Evolutionary conservation across 2,888 invertebrate species (phyloP).

Genomic region (Phengaris arion): DNA sequence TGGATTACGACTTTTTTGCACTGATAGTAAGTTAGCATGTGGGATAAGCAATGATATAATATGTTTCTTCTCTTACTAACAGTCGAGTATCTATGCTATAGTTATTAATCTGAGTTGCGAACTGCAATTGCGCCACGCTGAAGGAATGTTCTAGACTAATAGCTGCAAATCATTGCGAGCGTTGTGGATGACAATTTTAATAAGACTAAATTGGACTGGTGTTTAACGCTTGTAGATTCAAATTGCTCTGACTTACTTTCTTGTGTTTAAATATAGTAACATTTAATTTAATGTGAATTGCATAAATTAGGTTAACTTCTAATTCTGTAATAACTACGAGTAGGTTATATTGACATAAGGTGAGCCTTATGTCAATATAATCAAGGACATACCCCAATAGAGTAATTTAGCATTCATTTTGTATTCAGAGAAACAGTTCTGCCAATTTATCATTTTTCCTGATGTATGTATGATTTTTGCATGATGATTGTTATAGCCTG

Average conservation of each 20-base stretch:
- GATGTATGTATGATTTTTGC: too few species aligned
- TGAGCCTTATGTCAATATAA: background rate
- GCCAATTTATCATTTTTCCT: too few species aligned
- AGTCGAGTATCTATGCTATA: too few species aligned
- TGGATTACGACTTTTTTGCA: too few species aligned
- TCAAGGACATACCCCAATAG: background rate
- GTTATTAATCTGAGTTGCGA: constrained; percentile 28
- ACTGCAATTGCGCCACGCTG: constrained; percentile 58
- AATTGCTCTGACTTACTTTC: constrained; percentile 26
- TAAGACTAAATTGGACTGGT: constrained; percentile 47
- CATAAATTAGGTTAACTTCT: background rate
- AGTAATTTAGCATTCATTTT: too few species aligned
- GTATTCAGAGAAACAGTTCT: too few species aligned
- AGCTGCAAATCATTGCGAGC: constrained; percentile 71
- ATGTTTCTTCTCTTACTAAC: too few species aligned
- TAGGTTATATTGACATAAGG: too few species aligned
- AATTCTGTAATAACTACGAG: background rate
- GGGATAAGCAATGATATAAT: too few species aligned
- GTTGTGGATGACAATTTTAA: constrained; percentile 58
- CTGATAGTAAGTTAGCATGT: too few species aligned
- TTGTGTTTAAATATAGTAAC: background rate
- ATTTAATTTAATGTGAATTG: background rate
- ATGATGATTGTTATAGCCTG: too few species aligned
- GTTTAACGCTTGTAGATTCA: constrained; percentile 33
- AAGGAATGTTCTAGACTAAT: constrained; percentile 71